phyloP scores from a whole-genome alignment of 2,888 invertebrate species.

The Penaeus monodon region DNA sequence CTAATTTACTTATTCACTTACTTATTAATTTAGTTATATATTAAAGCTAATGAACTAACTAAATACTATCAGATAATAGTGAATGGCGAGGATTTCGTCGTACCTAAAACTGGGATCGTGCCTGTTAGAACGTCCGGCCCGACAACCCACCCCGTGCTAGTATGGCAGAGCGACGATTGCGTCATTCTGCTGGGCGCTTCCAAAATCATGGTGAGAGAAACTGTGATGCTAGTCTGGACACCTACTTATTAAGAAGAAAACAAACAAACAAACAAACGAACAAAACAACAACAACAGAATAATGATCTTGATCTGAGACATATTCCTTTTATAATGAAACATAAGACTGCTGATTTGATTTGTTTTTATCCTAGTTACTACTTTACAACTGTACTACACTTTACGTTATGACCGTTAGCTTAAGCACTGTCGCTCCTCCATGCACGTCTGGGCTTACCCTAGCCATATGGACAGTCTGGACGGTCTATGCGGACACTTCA shows the following conservation, averaged over 20 bases:
- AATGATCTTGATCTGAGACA: background rate
- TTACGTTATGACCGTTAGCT: constrained; percentile 3
- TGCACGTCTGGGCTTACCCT: constrained; percentile 38
- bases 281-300: no score
- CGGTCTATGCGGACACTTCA: constrained; percentile 51
- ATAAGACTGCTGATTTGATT: background rate
- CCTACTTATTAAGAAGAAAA: background rate
- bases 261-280: no score
- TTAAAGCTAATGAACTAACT: background rate
- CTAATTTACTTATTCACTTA: no score
- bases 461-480: constrained; percentile 23
- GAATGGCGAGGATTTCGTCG: constrained; percentile 5
- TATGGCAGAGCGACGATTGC: background rate
- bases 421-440: constrained; percentile 16
- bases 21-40: no score
- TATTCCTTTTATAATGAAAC: no score
- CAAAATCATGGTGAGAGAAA: background rate
- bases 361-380: background rate
- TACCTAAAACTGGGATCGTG: background rate
- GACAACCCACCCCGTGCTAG: background rate
- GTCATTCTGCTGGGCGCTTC: constrained; percentile 6
- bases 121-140: background rate
- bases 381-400: background rate
- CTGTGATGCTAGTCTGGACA: background rate
- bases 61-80: background rate